These are phyloP conservation scores for Catotricha subobsoleta DNA, from an alignment of 2,888 invertebrate genomes.

Conservation along the genomic window DNA sequence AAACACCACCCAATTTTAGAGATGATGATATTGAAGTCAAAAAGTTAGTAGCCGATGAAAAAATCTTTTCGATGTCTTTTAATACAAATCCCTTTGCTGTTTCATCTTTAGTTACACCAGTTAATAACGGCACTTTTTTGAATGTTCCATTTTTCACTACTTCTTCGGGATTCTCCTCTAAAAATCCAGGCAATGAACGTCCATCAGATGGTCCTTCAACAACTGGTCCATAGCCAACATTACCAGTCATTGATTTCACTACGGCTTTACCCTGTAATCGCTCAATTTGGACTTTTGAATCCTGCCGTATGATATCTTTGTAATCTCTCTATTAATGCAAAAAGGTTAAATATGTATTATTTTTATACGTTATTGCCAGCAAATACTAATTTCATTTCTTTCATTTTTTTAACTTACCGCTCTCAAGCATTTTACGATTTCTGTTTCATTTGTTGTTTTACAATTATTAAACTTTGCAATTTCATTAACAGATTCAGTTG, in stretches of 20 bases:
- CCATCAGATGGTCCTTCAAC: conserved; percentile 47
- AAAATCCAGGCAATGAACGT: conserved; percentile 46
- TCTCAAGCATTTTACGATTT: conserved; percentile 48
- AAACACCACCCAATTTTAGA: background rate
- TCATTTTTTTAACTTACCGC: conserved; percentile 30
- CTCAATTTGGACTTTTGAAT: conserved; percentile 38
- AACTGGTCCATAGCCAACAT: conserved; percentile 45
- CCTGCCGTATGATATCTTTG: conserved; percentile 29
- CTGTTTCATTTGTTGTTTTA: conserved; percentile 34
- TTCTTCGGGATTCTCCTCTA: conserved; percentile 42
- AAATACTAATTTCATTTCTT: no score
- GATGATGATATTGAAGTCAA: conserved; percentile 1
- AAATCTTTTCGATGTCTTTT: conserved; percentile 22
- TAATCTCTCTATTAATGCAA: conserved; percentile 18
- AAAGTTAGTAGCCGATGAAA: conserved; percentile 18
- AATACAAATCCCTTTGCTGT: conserved; percentile 32
- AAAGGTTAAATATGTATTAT: background rate
- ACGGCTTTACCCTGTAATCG: conserved; percentile 40
- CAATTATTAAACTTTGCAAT: conserved; percentile 47
- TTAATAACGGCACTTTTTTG: conserved; percentile 45
- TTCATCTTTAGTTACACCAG: conserved; percentile 56
- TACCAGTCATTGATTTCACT: conserved; percentile 42
- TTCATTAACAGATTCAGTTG: conserved; percentile 39
- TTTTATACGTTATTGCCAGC: no score
- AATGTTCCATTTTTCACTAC: conserved; percentile 37